Conservation (phyloP, 2,797 vertebrate genomes). For the Vespertilio murinus region DNA sequence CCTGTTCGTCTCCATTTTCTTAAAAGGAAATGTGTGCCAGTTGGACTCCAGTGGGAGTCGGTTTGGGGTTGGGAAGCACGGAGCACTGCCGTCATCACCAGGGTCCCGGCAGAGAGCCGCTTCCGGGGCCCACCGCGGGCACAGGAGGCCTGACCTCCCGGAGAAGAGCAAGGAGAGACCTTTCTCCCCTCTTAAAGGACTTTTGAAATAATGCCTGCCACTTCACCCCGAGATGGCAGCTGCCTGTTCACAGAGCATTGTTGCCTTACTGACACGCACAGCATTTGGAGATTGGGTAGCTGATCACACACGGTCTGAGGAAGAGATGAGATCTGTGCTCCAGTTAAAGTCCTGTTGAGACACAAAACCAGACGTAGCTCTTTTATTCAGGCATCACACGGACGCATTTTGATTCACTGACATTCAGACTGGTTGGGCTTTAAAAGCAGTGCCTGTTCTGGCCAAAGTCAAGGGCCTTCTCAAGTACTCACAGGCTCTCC, state of each 20-base stretch:
- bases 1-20: conserved; percentile 45
- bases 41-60: not conserved
- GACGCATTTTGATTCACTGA: conserved; percentile 34
- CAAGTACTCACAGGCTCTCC: conserved; percentile 92
- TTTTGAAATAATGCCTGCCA: conserved; percentile 62
- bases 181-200: conserved; percentile 28
- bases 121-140: not conserved
- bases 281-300: conserved; percentile 92
- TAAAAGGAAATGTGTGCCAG: conserved; percentile 42
- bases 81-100: not conserved
- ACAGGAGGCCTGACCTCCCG: conserved; percentile 34
- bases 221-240: conserved; percentile 66
- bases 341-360: conserved; percentile 92
- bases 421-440: conserved; percentile 40
- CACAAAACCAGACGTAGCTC: conserved; percentile 64
- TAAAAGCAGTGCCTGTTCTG: not conserved
- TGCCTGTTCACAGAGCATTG: conserved; percentile 65
- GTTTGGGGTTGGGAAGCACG: not conserved
- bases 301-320: conserved; percentile 90
- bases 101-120: not conserved
- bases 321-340: conserved; percentile 91
- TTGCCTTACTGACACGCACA: conserved; percentile 88
- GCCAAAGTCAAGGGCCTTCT: conserved; percentile 41
- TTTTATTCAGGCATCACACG: conserved; percentile 37
- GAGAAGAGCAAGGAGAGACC: conserved; percentile 42